Evolutionary conservation across 2,113 vertebrate species (phyloP), one percentile per base, ranked within the genome.

Genomic region (Sapayoa aenigma): DNA sequence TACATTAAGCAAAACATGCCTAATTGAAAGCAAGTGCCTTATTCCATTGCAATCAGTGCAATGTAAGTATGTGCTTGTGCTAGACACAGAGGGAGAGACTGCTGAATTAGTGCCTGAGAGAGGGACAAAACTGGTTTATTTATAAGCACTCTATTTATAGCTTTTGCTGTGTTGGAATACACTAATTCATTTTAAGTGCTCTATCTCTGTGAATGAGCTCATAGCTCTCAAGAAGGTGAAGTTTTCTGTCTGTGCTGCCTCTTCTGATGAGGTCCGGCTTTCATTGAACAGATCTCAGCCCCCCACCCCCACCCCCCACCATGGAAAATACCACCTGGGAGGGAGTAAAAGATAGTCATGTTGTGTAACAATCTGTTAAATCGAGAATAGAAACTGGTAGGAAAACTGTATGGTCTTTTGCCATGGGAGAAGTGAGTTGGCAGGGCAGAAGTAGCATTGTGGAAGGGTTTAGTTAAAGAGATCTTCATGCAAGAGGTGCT

Each of bases 181-280:
- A 90, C 88, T 96, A 96, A 96, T 87, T 96, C 94, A 96, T 96
- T 95, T 93, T 96, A 97, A 95, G 93, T 96, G 92, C 93, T 94
- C 90, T 86, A 46, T 93, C 94, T 92, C 83, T 73, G 88, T 19
- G 2, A 84, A 87, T 95, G 92, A 95, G 92, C 92, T 96, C 95
- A 93, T 94, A 78, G 92, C 89, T 90, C 69, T 84, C 0, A 1
- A 85, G 86, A 88, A 87, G 73, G 93, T 94, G 90, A 95, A 92
- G 73, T 66, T 79, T 35, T 71, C 62, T 9, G 15, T 80, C 89
- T 79, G 42, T 0, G 1, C 41, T 92, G 65, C n/a, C 52, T 93
- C 72, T 90, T 75, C 73, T 71, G 44, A 44, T 69, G 62, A 0
- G 0, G 25, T 42, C 31, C 14, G 73, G 50, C 66, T 55, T 55